Evolutionary conservation across 1,140 invertebrate genomes (phyloP).

Genomic region (Drosophila leontia): DNA sequence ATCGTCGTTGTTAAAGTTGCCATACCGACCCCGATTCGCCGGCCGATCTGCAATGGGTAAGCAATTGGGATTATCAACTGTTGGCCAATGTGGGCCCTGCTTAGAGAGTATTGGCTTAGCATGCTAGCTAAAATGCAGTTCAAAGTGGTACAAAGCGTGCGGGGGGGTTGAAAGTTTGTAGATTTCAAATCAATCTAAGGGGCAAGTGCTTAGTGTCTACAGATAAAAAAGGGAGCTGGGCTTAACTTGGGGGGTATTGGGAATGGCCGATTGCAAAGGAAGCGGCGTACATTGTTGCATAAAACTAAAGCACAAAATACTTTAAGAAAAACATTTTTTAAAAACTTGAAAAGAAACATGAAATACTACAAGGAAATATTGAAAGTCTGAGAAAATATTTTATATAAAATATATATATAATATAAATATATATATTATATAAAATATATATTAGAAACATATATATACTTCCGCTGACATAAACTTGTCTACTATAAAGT

Average conservation of each 20-base stretch:
- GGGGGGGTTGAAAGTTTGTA: conserved; percentile 9
- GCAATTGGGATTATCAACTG: conserved; percentile 5
- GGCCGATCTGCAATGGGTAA: conserved; percentile 63
- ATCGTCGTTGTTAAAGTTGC: conserved; percentile 83
- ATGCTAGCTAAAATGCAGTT: conserved; percentile 49
- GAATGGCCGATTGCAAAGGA: neutral
- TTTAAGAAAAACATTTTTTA: neutral
- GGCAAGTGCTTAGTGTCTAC: conserved; percentile 29
- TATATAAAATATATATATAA: no score
- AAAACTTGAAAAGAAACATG: no score
- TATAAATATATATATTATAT: no score
- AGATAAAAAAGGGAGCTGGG: conserved; percentile 3
- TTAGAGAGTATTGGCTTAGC: conserved; percentile 32
- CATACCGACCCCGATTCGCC: conserved; percentile 83
- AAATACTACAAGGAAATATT: neutral
- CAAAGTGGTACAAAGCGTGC: conserved; percentile 41
- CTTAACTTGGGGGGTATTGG: neutral
- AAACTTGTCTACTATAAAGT: neutral
- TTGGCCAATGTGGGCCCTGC: neutral
- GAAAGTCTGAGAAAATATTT: neutral
- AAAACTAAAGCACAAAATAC: neutral
- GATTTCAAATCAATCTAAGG: conserved; percentile 21
- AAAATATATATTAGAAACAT: no score
- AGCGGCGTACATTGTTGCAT: no score
- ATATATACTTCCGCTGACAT: neutral